Base-by-base conservation (phyloP, 2,888 invertebrate genomes). In the Osmoderma eremita region DNA sequence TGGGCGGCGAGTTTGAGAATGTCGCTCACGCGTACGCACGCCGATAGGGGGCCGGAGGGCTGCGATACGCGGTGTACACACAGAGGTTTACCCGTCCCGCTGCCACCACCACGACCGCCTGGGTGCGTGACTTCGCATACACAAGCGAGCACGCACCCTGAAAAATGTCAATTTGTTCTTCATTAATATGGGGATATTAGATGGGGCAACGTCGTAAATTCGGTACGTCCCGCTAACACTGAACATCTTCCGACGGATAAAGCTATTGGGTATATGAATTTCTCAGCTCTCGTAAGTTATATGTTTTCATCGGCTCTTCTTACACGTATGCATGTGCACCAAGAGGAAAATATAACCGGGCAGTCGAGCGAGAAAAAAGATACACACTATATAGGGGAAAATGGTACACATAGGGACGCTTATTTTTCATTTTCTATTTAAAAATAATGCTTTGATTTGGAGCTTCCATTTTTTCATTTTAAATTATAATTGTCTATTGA, bases 161-260 rank as follows among this genome's bases (percentile, higher is more conserved):
- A 81, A 82, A 82, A 81, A 81, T 81, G 82, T 81, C 81, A 81
- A 81, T 81, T 81, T 81, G 81, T 81, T 81, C 82, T 80, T 81
- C 81, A 81, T 81, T 81, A 82, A 81, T 81, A 78, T 78, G 72
- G 74, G n/a, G 78, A 80, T 81, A 81, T 81, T 81, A 81, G 78
- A 79, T 78, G 75, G 76, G 78, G 77, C 77, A 75, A 73, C 73
- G 74, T 71, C 78, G 76, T 81, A 80, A 80, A 80, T 81, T 78
- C 74, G 63, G 64, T 30, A 30, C 30, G 51, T 51, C n/a, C 50
- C 68, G 63, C 45, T 22, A 64, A 54, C 30, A 63, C 18, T 30
- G 45, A 22, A 24, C 51, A 53, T 45, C 36, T 41, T n/a, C 13
- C 18, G 30, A 3, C 45, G 30, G 24, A 58, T 45, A 39, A 30